Evolutionary conservation across 2,888 invertebrate species (phyloP).

Genomic region (Drosophila ochracea): DNA sequence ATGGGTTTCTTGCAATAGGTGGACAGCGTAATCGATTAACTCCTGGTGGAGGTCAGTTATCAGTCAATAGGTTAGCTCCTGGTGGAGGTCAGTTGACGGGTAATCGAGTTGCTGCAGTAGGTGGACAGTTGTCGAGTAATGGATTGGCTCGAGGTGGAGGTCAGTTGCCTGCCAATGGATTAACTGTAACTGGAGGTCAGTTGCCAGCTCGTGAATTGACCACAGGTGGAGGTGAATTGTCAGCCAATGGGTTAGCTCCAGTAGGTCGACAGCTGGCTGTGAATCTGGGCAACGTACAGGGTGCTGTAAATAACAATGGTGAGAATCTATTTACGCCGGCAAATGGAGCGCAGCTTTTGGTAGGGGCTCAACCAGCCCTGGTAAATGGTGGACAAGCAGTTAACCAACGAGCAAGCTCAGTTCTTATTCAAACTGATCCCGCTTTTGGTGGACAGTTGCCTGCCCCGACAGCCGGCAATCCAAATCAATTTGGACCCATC

Average conservation of each 20-base stretch:
- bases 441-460: conserved; percentile 49
- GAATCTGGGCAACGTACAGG: conserved; percentile 35
- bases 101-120: conserved; percentile 12
- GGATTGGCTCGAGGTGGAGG: conserved; percentile 11
- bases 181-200: conserved; percentile 39
- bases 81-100: conserved; percentile 44
- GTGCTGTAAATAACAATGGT: conserved; percentile 22
- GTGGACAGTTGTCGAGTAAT: not conserved
- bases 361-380: conserved; percentile 21
- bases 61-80: conserved; percentile 28
- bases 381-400: conserved; percentile 3
- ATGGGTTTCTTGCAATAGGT: not conserved
- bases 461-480: conserved; percentile 10
- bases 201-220: conserved; percentile 36
- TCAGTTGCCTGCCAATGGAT: conserved; percentile 17
- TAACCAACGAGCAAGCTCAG: conserved; percentile 13
- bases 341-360: conserved; percentile 34
- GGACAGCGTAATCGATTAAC: conserved; percentile 10
- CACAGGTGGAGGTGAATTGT: conserved; percentile 43
- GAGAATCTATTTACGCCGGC: conserved; percentile 56
- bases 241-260: conserved; percentile 17
- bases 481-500: conserved; percentile 28
- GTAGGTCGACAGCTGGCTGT: conserved; percentile 28
- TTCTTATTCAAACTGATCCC: conserved; percentile 52
- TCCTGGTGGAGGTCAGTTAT: conserved; percentile 46